Evolutionary conservation across 2,797 vertebrate genomes (phyloP).

Genomic region (Acrocephalus scirpaceus): DNA sequence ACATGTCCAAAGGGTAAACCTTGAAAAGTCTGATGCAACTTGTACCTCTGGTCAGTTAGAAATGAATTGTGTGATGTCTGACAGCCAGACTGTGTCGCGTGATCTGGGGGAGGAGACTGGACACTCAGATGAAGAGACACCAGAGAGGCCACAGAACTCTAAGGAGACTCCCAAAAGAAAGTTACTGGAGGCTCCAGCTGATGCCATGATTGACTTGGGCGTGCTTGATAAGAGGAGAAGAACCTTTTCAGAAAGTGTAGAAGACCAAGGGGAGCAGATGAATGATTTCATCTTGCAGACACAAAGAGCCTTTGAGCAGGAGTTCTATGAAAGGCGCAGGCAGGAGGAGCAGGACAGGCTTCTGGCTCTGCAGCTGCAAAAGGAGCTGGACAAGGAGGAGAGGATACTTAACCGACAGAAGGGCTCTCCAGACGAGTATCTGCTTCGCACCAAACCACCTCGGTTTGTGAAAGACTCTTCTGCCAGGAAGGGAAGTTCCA

Average conservation of each 20-base stretch:
- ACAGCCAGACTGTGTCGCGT: not conserved
- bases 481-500: slow-evolving; percentile 19
- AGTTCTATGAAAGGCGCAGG: slow-evolving; percentile 73
- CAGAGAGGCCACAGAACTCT: not conserved
- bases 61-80: not conserved
- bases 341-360: slow-evolving; percentile 91
- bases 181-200: slow-evolving; percentile 29
- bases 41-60: not conserved
- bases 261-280: slow-evolving; percentile 38
- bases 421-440: slow-evolving; percentile 85
- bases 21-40: not conserved
- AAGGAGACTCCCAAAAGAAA: slow-evolving; percentile 66
- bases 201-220: not conserved
- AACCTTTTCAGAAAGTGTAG: slow-evolving; percentile 52
- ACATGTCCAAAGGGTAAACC: not conserved
- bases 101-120: not conserved
- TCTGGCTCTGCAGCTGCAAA: slow-evolving; percentile 87
- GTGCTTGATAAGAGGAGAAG: slow-evolving; percentile 77
- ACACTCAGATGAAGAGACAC: not conserved
- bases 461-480: not conserved
- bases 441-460: slow-evolving; percentile 72
- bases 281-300: slow-evolving; percentile 61
- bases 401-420: slow-evolving; percentile 82
- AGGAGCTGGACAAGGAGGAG: slow-evolving; percentile 81
- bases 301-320: slow-evolving; percentile 74